phyloP scores from a whole-genome alignment of 2,888 invertebrate species.

The Patella caerulea region DNA sequence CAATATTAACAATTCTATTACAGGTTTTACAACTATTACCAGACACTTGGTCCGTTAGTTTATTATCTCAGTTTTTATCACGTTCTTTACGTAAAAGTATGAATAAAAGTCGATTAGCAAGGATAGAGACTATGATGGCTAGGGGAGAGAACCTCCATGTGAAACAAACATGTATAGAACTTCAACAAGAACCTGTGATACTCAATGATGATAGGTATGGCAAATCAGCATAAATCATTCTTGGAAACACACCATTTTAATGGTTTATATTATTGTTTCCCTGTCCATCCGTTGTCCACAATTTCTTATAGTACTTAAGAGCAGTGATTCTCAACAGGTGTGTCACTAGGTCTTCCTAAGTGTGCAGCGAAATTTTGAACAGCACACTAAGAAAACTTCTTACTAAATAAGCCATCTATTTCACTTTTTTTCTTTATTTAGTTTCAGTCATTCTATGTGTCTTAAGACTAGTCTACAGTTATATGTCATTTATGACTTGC shows the following conservation, averaged over 20 bases:
- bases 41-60: constrained; percentile 72
- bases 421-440: too few species aligned
- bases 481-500: too few species aligned
- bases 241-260: neutral
- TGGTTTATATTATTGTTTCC: neutral
- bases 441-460: too few species aligned
- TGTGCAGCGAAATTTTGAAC: too few species aligned
- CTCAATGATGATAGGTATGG: constrained; percentile 71
- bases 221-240: neutral
- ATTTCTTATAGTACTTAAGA: too few species aligned
- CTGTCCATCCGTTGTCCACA: too few species aligned
- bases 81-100: constrained; percentile 70
- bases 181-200: constrained; percentile 62
- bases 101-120: constrained; percentile 67
- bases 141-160: constrained; percentile 71
- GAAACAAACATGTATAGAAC: constrained; percentile 65
- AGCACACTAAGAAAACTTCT: too few species aligned
- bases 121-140: constrained; percentile 71
- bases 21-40: constrained; percentile 72
- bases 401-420: too few species aligned
- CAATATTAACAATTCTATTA: constrained; percentile 1
- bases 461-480: too few species aligned
- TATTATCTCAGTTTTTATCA: constrained; percentile 71
- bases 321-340: too few species aligned
- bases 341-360: too few species aligned